phyloP scores from a whole-genome alignment of 2,888 invertebrate species.

The Hemithea aestivaria region DNA sequence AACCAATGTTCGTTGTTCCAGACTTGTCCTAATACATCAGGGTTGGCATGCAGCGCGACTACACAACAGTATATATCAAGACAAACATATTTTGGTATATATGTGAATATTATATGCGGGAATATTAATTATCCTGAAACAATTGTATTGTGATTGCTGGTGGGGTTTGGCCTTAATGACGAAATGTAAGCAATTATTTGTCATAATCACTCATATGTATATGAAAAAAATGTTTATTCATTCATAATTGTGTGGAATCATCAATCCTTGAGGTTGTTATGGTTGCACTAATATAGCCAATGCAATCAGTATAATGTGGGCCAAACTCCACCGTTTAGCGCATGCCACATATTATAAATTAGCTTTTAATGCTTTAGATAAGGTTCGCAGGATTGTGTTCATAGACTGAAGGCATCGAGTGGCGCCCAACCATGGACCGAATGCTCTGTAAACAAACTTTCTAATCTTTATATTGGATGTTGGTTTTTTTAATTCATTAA shows the following conservation, averaged over 20 bases:
- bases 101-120: constrained; percentile 73
- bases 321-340: constrained; percentile 64
- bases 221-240: no score
- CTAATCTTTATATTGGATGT: no score
- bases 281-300: constrained; percentile 4
- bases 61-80: constrained; percentile 68
- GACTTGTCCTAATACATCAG: constrained; percentile 72
- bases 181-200: constrained; percentile 43
- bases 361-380: constrained; percentile 78
- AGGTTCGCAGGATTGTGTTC: constrained; percentile 77
- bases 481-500: no score
- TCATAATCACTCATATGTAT: no score
- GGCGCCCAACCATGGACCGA: constrained; percentile 26
- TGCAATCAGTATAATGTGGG: constrained; percentile 27
- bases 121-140: constrained; percentile 56
- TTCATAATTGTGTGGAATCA: no score
- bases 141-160: constrained; percentile 54
- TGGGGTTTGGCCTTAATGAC: constrained; percentile 53
- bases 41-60: constrained; percentile 45
- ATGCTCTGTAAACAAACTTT: no score
- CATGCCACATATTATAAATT: constrained; percentile 74
- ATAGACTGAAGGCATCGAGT: constrained; percentile 63
- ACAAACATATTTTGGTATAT: constrained; percentile 79
- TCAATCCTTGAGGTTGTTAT: no score
- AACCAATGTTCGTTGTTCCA: constrained; percentile 43